Base-by-base conservation (phyloP, 2,113 vertebrate species). In the Nycticryphes semicollaris region DNA sequence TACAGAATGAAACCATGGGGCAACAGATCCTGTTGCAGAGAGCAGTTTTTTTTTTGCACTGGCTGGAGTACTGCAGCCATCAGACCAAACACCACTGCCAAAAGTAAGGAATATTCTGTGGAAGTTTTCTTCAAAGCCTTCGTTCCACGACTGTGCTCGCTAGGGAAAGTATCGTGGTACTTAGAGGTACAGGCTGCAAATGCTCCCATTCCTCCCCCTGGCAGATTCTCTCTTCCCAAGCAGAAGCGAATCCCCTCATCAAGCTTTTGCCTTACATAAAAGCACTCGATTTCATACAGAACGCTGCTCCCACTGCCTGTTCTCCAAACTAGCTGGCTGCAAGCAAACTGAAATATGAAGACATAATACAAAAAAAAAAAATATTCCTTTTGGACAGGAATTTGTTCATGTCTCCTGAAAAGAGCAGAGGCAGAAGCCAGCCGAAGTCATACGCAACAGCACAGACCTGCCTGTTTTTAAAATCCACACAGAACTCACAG, bases 261-360 rank as follows among this genome's bases (percentile, higher is more conserved):
- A 51, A 67, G 56, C 30, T 77, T 73, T 45, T 73, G 50, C 68
- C 54, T 66, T 22, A 27, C 2, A 54, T 23, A 11, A 31, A 94
- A 92, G 39, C 21, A 48, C 43, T 33, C 0, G 43, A 47, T 72
- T 67, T 78, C 73, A 63, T 22, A 74, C 9, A 41, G 21, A 84
- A 89, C 4, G 2, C 70, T 76, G 48, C 81, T 93, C n/a, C 12
- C 33, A 64, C 80, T 84, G 81, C 69, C 87, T 57, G 53, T 50
- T 74, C 45, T 93, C 41, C 33, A 74, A 94, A 87, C 73, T 94
- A 95, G 73, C 80, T 95, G 93, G 94, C 86, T 72, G 30, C 73
- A 81, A 94, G 78, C 4, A 3, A 74, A 57, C 33, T 10, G 62
- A n/a, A 87, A 89, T 57, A 66, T 76, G 70, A 95, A 82, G 66